Percentiles rank a stretch among this genome's conserved stretches.
phyloP scores from a whole-genome alignment of 2,888 invertebrate species.

The Epistrophella euchroma region DNA sequence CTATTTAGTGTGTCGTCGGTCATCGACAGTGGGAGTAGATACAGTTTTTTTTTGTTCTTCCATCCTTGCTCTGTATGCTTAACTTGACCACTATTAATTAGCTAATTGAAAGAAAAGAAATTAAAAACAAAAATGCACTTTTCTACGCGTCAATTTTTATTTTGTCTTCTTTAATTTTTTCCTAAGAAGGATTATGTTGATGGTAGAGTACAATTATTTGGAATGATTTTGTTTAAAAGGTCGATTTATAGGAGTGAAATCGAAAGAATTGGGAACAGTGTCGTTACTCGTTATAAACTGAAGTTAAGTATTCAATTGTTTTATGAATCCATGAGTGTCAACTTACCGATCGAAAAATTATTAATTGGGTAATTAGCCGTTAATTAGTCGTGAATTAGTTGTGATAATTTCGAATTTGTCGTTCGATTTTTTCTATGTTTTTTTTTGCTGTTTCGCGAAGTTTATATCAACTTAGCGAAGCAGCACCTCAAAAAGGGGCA shows the following conservation, averaged over 20 bases:
- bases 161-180: not conserved
- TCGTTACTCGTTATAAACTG: no score
- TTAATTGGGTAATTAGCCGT: no score
- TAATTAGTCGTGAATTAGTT: no score
- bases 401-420: no score
- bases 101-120: conserved; percentile 46
- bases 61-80: not conserved
- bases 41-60: conserved; percentile 4
- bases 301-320: no score
- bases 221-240: conserved; percentile 5
- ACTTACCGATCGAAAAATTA: no score
- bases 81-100: conserved; percentile 56
- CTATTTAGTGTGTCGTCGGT: not conserved
- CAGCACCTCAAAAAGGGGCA: no score
- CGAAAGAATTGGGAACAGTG: not conserved
- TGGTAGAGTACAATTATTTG: not conserved
- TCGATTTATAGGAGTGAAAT: not conserved
- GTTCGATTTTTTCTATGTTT: no score
- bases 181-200: not conserved
- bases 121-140: not conserved
- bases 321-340: no score
- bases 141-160: conserved; percentile 20
- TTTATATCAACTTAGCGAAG: no score
- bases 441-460: no score
- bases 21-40: not conserved